phyloP scores from a whole-genome alignment of 2,797 vertebrate species.

The Fringilla coelebs region DNA sequence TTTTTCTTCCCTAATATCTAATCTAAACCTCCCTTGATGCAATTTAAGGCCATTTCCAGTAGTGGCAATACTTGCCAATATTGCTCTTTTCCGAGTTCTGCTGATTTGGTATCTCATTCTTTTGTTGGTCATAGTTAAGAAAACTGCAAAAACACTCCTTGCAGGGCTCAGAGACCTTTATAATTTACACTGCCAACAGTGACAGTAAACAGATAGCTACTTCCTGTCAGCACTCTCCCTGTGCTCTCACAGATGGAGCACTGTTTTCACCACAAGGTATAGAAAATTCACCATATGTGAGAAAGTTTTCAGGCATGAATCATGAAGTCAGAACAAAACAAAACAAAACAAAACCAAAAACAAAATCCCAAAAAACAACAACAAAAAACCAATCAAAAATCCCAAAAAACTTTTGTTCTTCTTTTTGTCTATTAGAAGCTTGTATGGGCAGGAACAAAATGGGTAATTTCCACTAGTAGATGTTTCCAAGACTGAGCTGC shows the following conservation, averaged over 20 bases:
- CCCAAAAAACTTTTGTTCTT: neutral
- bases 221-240: neutral
- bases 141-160: neutral
- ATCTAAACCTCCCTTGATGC: neutral
- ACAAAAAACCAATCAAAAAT: neutral
- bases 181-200: neutral
- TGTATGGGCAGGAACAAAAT: neutral
- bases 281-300: neutral
- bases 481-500: neutral
- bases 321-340: neutral
- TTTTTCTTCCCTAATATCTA: no score
- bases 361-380: neutral
- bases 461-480: neutral
- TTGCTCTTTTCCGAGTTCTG: neutral
- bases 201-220: neutral
- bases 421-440: neutral
- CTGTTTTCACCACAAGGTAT: neutral
- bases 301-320: neutral
- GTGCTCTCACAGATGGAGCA: neutral
- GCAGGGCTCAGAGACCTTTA: neutral
- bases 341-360: neutral
- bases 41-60: neutral
- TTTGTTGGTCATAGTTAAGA: neutral
- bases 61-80: neutral
- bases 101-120: neutral